Evolutionary conservation across 2,797 vertebrate genomes (phyloP), one percentile per base, ranked within the genome.

Genomic region (Dendrocincla tyrannina): DNA sequence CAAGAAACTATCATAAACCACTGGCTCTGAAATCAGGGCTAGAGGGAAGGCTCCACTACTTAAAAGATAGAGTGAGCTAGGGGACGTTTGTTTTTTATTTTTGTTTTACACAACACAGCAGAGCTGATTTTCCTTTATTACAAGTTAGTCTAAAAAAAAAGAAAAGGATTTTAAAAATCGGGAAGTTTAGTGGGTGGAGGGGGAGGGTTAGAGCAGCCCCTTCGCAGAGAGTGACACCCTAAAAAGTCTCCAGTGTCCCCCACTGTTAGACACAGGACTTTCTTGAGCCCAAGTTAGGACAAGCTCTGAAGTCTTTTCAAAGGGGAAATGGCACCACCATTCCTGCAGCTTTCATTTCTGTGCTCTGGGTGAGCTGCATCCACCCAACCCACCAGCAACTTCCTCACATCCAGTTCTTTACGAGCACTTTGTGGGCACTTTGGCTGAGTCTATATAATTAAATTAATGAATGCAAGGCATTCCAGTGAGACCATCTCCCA

Each of bases 331-430:
- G 41, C 50, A 22, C 15, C 0, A 1, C 47, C 27, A 18, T 56
- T 64, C 11, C 49, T 70, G 7, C 22, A 47, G 22, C 8, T 63
- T 60, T 67, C 17, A 12, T 37, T 66, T 32, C 66, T 70, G 6
- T 1, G 2, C 42, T 32, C 62, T 63, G 35, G 20, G 13, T 73
- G 55, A 83, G 7, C 41, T 75, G 50, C 27, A 14, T 19, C 14
- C 10, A 5, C 14, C 32, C 58, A 49, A 22, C 9, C 10, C 28
- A 41, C 33, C 27, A 27, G 20, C 0, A 2, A 22, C 62, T 83
- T 88, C 18, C 24, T 56, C n/a, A 46, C 0, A 0, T n/a, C 8
- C 1, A 1, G 18, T 35, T 62, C 27, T 85, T 77, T 56, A 20
- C 2, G 1, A 42, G 5, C 22, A 19, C 14, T 73, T 73, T n/a